Evolutionary conservation across 2,797 vertebrate genomes (phyloP), one percentile per base, ranked within the genome.

Genomic region (Gobio occitaniae): DNA sequence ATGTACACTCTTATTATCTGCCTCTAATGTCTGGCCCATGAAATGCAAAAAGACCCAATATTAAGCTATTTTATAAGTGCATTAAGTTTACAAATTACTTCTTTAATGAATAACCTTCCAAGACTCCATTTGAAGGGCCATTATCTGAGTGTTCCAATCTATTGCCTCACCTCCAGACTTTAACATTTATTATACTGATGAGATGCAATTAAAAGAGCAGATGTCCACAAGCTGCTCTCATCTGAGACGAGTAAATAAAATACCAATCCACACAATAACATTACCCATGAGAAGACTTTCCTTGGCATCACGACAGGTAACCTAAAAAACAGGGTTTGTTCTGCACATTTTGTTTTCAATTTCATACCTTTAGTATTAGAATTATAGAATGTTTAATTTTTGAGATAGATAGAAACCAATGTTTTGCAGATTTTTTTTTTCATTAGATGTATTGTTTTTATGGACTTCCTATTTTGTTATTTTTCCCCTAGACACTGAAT

Each of bases 221-320:
- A 94, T 96, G 95, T 95, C 92, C 91, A 90, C 93, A 94, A 95
- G 94, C 93, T 94, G 93, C 92, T 93, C 89, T 89, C 90, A 91
- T 90, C 86, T 84, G 91, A 93, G 92, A 92, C 90, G 91, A 92
- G 81, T 87, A 91, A 92, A 92, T 91, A 92, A 91, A 90, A 90
- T 89, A 88, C 88, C 90, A 87, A 88, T 89, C 90, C 87, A 80
- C 82, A 78, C 90, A 90, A 94, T 90, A 88, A 90, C 83, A 88
- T 85, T 50, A 87, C 81, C 88, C 86, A 88, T 84, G 89, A 82
- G 70, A 17, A 32, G 36, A 21, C 10, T 66, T 56, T 25, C 13
- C 65, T 59, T 71, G 44, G 83, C 29, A 1, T 59, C 47, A 78
- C 61, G 68, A 56, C 84, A 87, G 86, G 86, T 86, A 65, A 80